Base-by-base conservation (phyloP, 2,888 invertebrate species). In the Theodoxus fluviatilis region DNA sequence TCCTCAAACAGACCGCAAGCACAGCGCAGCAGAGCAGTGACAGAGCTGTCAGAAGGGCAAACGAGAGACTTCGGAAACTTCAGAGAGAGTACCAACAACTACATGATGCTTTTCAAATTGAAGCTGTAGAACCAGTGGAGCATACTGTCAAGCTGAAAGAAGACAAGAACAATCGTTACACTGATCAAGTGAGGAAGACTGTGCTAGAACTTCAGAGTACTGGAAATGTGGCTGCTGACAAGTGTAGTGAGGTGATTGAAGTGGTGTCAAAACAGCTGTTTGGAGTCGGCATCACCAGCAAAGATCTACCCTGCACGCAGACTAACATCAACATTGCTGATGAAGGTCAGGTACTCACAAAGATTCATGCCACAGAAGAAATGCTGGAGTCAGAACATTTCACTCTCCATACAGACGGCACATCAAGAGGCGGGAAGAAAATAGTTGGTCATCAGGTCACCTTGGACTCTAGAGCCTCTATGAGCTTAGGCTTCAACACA, bases 401-500 rank as follows among this genome's bases (percentile, higher is more conserved):
- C 31, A 66, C 66, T 3, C 18, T 66, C 6, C 66, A 66, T 22
- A 47, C 66, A 4, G 66, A 66, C n/a, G 52, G 52, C 7, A 52
- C 52, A 7, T 7, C 15, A 9, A n/a, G 52, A 25, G n/a, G 25
- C n/a, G 18, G n/a, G 22, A 7, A 52, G n/a, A 52, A 52, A 25
- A 52, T 52, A n/a, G n/a, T n/a, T n/a, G 1, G 52, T 52, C 52
- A 18, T 7, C 12, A 1, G n/a, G 1, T 52, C n/a, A 15, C 52
- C n/a, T n/a, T 52, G n/a, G n/a, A n/a, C 52, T 15, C 7, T 52
- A 25, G 52, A 7, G 7, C 12, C 1, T 22, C 52, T 6, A 7
- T 52, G 22, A 52, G 52, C 52, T 25, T 52, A 22, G 52, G 52
- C 7, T 52, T 52, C 52, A 9, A 7, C 7, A n/a, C 0, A 15